These are phyloP conservation scores for Lagodon rhomboides DNA, from an alignment of 2,797 vertebrate species.

Conservation along the genomic window DNA sequence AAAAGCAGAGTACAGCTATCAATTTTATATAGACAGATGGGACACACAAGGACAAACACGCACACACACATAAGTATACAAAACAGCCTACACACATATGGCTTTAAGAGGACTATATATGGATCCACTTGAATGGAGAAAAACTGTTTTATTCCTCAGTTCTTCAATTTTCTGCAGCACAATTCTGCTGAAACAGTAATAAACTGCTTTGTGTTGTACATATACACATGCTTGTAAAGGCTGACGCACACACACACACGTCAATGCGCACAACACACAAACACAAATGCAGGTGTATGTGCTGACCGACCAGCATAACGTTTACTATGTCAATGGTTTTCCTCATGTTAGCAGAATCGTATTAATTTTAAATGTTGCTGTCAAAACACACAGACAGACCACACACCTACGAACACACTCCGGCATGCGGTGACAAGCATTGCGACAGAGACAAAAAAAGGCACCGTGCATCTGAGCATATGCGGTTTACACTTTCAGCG, in stretches of 20 bases:
- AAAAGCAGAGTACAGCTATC: conserved; percentile 13
- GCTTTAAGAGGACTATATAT: conserved; percentile 31
- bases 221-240: conserved; percentile 8
- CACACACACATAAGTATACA: conserved; percentile 14
- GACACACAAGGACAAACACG: not conserved
- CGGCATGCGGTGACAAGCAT: not conserved
- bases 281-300: conserved; percentile 22
- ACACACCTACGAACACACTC: not conserved
- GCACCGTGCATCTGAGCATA: not conserved
- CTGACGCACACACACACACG: not conserved
- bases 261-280: conserved; percentile 13
- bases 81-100: conserved; percentile 12
- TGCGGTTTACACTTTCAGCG: conserved; percentile 28
- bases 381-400: not conserved
- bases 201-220: conserved; percentile 33
- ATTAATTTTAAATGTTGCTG: conserved; percentile 10
- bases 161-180: conserved; percentile 50
- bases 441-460: not conserved
- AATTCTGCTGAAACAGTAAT: conserved; percentile 49
- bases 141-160: conserved; percentile 19
- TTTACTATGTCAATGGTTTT: conserved; percentile 30
- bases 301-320: conserved; percentile 20
- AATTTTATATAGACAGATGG: not conserved
- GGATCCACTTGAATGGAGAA: conserved; percentile 38
- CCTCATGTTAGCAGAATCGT: conserved; percentile 21